Base-by-base conservation (phyloP, 2,113 vertebrate species). In the Talpa occidentalis region DNA sequence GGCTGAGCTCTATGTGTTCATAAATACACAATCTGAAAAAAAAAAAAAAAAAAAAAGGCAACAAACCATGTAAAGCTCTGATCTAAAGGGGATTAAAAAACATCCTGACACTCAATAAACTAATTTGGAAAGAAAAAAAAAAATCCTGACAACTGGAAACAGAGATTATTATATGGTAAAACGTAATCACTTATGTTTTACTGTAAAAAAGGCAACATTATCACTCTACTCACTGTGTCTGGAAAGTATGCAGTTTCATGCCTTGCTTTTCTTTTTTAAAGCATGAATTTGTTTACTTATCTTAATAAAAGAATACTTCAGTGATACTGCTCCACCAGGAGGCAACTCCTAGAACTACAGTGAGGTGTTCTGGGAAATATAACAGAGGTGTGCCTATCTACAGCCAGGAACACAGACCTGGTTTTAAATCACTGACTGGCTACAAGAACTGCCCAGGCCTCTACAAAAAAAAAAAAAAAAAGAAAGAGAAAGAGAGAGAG, bases 241-340 rank as follows among this genome's bases (percentile, higher is more conserved):
- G 44, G 40, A 87, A 92, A 91, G n/a, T 10, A n/a, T 54, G 32
- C 11, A 88, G 44, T 69, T 91, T 94, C 40, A 91, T 28, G 56
- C 8, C 21, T 56, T 47, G 59, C 42, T 91, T 64, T 90, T 77
- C 47, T 77, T 93, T 87, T 37, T 81, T 44, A 79, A 93, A 92
- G 49, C 37, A 90, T 59, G 6, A 82, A 49, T 89, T 30, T 60
- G 42, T 85, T 96, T 80, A 70, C 15, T 87, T 93, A 22, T 93
- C 62, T 72, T 37, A 80, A 49, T 56, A 85, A 82, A 93, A 93
- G 30, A 80, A 70, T 10, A 80, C 59, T 60, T 83, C 74, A 81
- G 66, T 84, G 86, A 94, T 35, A 79, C 1, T 62, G 52, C 70
- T 95, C 59, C 47, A 56, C 64, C 37, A 76, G 1, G 19, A 94